Evolutionary conservation across 92 coral and sea anemone species (phyloP), one percentile per base, ranked within the genome.

Genomic region (Zoanthus gigantus): DNA sequence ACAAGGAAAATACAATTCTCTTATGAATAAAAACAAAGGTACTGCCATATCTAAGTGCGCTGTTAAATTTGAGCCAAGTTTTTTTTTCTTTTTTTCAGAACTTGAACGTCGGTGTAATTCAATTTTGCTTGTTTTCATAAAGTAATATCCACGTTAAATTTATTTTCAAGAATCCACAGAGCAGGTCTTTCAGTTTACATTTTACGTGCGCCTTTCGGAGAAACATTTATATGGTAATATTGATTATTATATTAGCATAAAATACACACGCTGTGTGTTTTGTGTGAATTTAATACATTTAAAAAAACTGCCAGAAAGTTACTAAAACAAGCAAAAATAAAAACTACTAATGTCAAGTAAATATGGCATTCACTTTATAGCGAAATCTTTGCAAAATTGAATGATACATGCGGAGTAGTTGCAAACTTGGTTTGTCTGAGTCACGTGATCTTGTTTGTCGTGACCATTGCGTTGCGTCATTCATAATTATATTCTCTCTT

Each of bases 1-100:
- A 57, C 71, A 63, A 57, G 3, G 4, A 29, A 16, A 57, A 73
- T 73, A 34, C 10, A 53, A 54, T 78, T 56, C 68, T 56, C 29
- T 58, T 17, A 29, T 78, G 71, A 78, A 78, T 78, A 78, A 56
- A 32, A 34, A 78, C 16, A 50, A 30, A 56, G 16, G 31, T 46
- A 30, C 57, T 56, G 45, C 30, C 28, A 63, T 63, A 15, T 7
- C 28, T 23, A n/a, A 18, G 28, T 50, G 69, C 69, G 28, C 30
- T 28, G 69, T n/a, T 63, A n/a, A 63, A 63, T n/a, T 30, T 63
- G 69, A 63, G n/a, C 14, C 54, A 10, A 58, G 5, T 17, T 14
- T 13, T 17, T 58, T 3, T 13, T 13, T 7, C 3, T 63, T 63
- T 18, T n/a, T n/a, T 18, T 23, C 6, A n/a, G 8, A 63, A 16